A percentile compares a stretch with the other conserved stretches of the same genome.
These are phyloP conservation scores for Carassius gibelio DNA, from an alignment of 2,113 vertebrate genomes.

Conservation along the genomic window DNA sequence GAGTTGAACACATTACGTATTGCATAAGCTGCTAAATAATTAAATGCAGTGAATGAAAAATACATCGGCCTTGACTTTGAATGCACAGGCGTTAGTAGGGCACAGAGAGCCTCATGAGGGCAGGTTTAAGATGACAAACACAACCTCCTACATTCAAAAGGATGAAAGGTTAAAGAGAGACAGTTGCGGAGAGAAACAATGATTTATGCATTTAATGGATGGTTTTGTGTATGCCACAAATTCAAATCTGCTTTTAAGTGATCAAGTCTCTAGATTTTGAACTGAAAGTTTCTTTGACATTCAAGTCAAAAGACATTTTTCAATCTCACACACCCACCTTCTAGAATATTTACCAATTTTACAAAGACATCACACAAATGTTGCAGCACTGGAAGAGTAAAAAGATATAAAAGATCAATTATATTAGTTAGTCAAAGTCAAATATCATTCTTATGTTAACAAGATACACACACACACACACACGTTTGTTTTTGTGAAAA, in stretches of 20 bases:
- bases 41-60: conserved; percentile 71
- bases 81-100: conserved; percentile 50
- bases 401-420: background rate
- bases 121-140: conserved; percentile 56
- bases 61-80: conserved; percentile 68
- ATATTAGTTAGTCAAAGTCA: too few species aligned
- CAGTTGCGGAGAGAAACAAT: conserved; percentile 19
- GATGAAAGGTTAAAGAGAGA: conserved; percentile 25
- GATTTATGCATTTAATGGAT: background rate
- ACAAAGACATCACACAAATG: conserved; percentile 10
- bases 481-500: background rate
- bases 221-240: background rate
- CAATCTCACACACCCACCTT: conserved; percentile 16
- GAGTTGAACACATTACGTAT: conserved; percentile 64
- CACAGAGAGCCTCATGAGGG: conserved; percentile 46
- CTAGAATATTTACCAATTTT: conserved; percentile 3
- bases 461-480: background rate
- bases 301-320: conserved; percentile 9
- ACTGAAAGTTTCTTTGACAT: conserved; percentile 16
- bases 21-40: conserved; percentile 80
- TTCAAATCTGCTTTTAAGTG: background rate
- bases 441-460: too few species aligned
- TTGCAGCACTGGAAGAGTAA: background rate
- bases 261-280: conserved; percentile 14
- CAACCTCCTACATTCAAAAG: conserved; percentile 32